phyloP scores from a whole-genome alignment of 2,113 vertebrate genomes.

The Piaya cayana region DNA sequence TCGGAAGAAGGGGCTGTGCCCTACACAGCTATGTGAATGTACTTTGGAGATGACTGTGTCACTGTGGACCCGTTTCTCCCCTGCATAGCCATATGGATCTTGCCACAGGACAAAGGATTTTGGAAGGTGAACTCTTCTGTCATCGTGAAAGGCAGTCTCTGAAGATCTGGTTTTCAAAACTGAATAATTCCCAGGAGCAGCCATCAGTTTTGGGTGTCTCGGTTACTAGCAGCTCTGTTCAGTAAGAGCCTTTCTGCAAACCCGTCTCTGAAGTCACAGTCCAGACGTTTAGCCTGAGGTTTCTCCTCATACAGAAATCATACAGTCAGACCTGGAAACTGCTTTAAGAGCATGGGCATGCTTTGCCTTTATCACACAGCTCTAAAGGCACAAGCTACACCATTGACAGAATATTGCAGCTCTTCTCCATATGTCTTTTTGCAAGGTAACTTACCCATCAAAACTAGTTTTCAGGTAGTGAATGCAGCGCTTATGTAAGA shows the following conservation, averaged over 20 bases:
- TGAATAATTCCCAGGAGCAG: not conserved
- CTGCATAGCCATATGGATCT: not conserved
- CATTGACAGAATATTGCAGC: rapidly evolving
- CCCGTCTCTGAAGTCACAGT: not conserved
- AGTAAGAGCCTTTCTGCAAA: not conserved
- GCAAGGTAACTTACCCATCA: not conserved
- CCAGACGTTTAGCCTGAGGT: not conserved
- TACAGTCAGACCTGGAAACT: not conserved
- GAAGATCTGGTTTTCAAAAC: not conserved
- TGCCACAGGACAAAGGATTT: not conserved
- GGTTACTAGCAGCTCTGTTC: not conserved
- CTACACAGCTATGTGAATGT: not conserved
- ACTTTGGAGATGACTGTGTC: not conserved
- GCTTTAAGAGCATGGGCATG: not conserved
- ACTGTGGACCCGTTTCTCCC: not conserved
- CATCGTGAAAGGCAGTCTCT: not conserved
- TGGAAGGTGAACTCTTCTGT: not conserved
- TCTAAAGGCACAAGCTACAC: rapidly evolving
- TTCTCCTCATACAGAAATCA: not conserved
- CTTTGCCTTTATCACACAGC: not conserved
- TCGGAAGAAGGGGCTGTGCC: not conserved
- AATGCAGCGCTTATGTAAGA: not conserved
- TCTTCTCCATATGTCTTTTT: not conserved
- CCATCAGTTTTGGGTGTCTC: not conserved
- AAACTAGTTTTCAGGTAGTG: not conserved